phyloP scores from a whole-genome alignment of 2,888 invertebrate species.

The Melieria picta region DNA sequence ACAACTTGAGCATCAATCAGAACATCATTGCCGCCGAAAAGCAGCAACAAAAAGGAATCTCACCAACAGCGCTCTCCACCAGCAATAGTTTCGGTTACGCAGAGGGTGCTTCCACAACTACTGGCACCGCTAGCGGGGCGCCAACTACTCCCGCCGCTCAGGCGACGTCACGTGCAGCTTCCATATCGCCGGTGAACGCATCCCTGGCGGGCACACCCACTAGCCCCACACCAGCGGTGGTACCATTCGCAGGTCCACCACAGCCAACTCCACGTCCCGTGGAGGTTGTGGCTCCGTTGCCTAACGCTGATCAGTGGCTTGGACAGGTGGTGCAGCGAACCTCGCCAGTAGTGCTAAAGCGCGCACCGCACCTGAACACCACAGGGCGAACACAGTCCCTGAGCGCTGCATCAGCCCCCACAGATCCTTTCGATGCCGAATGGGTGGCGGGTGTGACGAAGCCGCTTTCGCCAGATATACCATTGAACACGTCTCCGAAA shows the following conservation, averaged over 20 bases:
- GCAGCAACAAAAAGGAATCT: conserved; percentile 48
- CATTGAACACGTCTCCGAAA: conserved; percentile 52
- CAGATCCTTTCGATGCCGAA: conserved; percentile 84
- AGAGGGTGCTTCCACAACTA: conserved; percentile 33
- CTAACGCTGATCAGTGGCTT: conserved; percentile 86
- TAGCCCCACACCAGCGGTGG: conserved; percentile 64
- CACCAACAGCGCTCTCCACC: conserved; percentile 42
- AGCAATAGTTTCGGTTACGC: conserved; percentile 40
- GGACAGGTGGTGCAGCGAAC: conserved; percentile 76
- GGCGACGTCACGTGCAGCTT: conserved; percentile 73
- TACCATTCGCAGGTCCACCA: conserved; percentile 39
- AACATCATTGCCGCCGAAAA: conserved; percentile 66
- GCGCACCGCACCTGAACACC: conserved; percentile 67
- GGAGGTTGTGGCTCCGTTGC: conserved; percentile 69
- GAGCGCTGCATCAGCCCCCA: conserved; percentile 64
- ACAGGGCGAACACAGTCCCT: conserved; percentile 71
- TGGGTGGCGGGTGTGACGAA: conserved; percentile 73
- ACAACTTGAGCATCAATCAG: conserved; percentile 69
- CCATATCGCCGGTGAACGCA: conserved; percentile 68
- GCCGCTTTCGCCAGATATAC: conserved; percentile 68
- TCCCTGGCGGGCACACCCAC: conserved; percentile 69
- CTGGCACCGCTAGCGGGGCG: conserved; percentile 7
- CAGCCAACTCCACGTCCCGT: conserved; percentile 44
- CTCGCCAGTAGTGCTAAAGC: conserved; percentile 69
- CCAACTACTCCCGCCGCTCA: conserved; percentile 59